These are phyloP conservation scores for Pseudochromis fuscus DNA, from an alignment of 2,797 vertebrate genomes.

Conservation along the genomic window DNA sequence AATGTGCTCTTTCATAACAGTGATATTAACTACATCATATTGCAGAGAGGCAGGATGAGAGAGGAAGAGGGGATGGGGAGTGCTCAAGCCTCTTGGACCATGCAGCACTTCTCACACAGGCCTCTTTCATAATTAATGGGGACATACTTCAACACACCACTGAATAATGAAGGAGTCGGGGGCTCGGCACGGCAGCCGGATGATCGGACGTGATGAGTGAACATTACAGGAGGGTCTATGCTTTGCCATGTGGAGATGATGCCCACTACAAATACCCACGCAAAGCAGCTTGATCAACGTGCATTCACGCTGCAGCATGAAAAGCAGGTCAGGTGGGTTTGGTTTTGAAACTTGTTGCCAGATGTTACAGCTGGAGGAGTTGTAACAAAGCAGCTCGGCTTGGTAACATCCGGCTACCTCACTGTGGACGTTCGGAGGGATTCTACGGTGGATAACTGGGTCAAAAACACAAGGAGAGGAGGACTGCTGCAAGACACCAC, in stretches of 20 bases:
- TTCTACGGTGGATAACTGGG: slow-evolving; percentile 60
- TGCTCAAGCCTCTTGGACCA: slow-evolving; percentile 51
- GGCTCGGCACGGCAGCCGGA: slow-evolving; percentile 36
- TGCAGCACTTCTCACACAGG: slow-evolving; percentile 66
- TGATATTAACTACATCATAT: slow-evolving; percentile 28
- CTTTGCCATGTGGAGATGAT: slow-evolving; percentile 36
- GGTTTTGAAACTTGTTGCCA: slow-evolving; percentile 27
- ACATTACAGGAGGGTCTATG: slow-evolving; percentile 47
- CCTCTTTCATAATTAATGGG: slow-evolving; percentile 77
- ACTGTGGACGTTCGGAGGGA: slow-evolving; percentile 25
- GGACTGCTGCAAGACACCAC: slow-evolving; percentile 52
- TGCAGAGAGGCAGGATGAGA: background rate
- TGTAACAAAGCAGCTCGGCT: too few relatives aligned
- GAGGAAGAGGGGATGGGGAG: background rate
- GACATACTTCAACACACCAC: slow-evolving; percentile 75
- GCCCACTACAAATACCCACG: slow-evolving; percentile 18
- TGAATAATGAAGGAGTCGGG: slow-evolving; percentile 77
- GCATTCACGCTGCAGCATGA: too few relatives aligned
- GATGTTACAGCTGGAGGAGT: background rate
- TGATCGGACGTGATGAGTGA: slow-evolving; percentile 53
- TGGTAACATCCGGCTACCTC: background rate
- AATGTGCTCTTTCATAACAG: slow-evolving; percentile 26
- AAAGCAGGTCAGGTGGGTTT: slow-evolving; percentile 14
- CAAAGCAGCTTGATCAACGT: slow-evolving; percentile 16
- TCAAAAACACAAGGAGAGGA: slow-evolving; percentile 48